Base-by-base conservation (phyloP, 2,113 vertebrate genomes). In the Bufo gargarizans region DNA sequence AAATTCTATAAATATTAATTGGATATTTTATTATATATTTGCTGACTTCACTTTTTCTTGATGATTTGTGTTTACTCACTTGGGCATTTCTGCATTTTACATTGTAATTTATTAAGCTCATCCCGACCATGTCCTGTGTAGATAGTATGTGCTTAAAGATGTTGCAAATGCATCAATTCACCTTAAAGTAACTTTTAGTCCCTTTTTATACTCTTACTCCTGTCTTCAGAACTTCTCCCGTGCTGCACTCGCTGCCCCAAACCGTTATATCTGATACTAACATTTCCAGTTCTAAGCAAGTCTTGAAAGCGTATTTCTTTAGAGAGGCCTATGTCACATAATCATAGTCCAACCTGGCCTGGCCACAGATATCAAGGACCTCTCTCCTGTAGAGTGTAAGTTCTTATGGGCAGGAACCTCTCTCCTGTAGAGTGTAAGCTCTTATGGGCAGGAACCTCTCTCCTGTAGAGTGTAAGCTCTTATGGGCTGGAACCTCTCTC, bases 1-100 rank as follows among this genome's bases (percentile, higher is more conserved):
- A 81, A 22, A 49, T 82, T 58, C 61, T 33, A 59, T 53, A 82
- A 59, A 82, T 69, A 82, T 81, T 86, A 86, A 78, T 78, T 78
- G 47, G 77, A 78, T 76, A 50, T 82, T 78, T 11, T 56, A 22
- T 33, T 33, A 78, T 22, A 20, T 56, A n/a, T 55, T 55, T 22
- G 20, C 47, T 50, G n/a, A 53, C 14, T 20, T 77, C 9, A 9
- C 49, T 77, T 77, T n/a, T 33, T 53, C 11, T 10, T 53, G 47
- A 7, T 77, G 11, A 77, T 20, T 53, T 53, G 11, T 20, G 19
- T 53, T 20, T 5, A 6, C 3, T 78, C 9, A 12, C 50, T 77
- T 78, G 71, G 71, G 71, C 14, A 74, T 74, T 78, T 55, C 11
- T 56, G 20, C 50, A 22, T 55, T 78, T 56, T 55, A 22, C 22